phyloP scores from a whole-genome alignment of 2,888 invertebrate species.

The Erebia palarica region DNA sequence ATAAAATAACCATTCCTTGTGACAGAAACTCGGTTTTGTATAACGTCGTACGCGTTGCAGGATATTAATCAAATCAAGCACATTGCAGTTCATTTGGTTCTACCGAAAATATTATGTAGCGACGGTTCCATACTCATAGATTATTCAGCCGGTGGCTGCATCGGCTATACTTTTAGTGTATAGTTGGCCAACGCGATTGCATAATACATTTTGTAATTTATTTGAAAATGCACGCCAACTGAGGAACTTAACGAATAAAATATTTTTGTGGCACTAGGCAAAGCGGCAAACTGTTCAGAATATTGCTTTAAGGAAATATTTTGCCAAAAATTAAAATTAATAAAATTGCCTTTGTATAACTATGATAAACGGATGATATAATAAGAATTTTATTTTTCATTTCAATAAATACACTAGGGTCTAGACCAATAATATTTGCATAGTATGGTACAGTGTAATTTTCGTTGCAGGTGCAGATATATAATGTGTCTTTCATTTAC shows the following conservation, averaged over 20 bases:
- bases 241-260: slow-evolving; percentile 3
- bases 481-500: too few species aligned
- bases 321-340: not conserved
- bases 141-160: slow-evolving; percentile 33
- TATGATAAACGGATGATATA: not conserved
- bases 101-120: slow-evolving; percentile 37
- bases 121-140: slow-evolving; percentile 37
- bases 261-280: not conserved
- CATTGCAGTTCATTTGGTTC: slow-evolving; percentile 5
- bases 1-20: not conserved
- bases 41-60: slow-evolving; percentile 7
- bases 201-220: slow-evolving; percentile 36
- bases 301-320: not conserved
- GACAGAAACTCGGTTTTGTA: not conserved
- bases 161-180: slow-evolving; percentile 34
- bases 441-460: too few species aligned
- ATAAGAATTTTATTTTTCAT: too few species aligned
- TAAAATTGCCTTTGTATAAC: not conserved
- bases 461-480: too few species aligned
- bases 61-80: slow-evolving; percentile 17
- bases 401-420: too few species aligned
- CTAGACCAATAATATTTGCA: too few species aligned
- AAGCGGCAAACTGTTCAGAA: not conserved
- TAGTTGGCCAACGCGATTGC: slow-evolving; percentile 34
- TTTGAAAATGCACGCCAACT: slow-evolving; percentile 22